Base-by-base conservation (phyloP, 2,888 invertebrate species). In the Rotaria socialis region DNA sequence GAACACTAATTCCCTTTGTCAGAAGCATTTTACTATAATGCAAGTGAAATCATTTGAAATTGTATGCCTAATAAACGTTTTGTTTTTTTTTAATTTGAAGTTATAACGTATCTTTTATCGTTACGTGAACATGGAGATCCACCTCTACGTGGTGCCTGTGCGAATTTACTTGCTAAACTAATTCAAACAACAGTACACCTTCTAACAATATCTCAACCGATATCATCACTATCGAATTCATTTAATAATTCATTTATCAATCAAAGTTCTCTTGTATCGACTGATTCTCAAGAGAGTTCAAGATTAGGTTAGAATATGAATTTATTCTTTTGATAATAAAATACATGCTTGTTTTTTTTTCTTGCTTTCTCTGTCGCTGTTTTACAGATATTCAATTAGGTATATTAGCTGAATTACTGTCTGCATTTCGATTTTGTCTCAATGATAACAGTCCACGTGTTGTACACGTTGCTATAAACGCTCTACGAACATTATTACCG, bases 101-200 rank as follows among this genome's bases (percentile, higher is more conserved):
- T 80, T 80, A 47, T 80, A 14, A 80, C 24, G 0, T 80, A 80
- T 80, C 80, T 80, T 47, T 47, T 80, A 80, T 80, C 11, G 5
- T 43, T 80, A 43, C 80, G 80, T 24, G 80, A 80, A 80, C 80
- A 80, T 47, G 43, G 11, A n/a, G 80, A 80, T 80, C 47, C 47
- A 24, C 80, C 47, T 80, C 24, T 80, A 14, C 80, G 80, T 80
- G 80, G 80, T n/a, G 80, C 80, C 24, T 80, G 22, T n/a, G 43
- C 80, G 10, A 47, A 43, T 80, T n/a, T 80, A 47, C 80, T 80
- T 47, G 80, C 80, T n/a, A 80, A 80, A 47, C n/a, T 80, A 80
- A 80, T 80, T 47, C 80, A 80, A 47, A 80, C 80, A 43, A 80
- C 47, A n/a, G 80, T 80, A 47, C 80, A 19, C 47, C 43, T 80